Percentiles rank a stretch among this genome's conserved stretches.
phyloP scores from a whole-genome alignment of 2,888 invertebrate genomes.

The Aporophyla nigra region DNA sequence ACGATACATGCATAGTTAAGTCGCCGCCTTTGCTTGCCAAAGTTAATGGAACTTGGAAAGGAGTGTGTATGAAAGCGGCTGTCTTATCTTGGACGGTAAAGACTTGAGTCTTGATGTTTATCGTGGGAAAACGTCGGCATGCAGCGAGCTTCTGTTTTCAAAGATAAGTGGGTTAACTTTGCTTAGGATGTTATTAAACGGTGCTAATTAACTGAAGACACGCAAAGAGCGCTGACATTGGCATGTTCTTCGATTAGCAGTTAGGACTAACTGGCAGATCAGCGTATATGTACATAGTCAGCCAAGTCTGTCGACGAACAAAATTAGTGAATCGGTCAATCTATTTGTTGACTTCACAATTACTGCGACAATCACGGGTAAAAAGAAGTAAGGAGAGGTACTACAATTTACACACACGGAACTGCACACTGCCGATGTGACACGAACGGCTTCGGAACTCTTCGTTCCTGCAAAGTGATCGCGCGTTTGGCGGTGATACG shows the following conservation, averaged over 20 bases:
- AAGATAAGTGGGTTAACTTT: constrained; percentile 68
- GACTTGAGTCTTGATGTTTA: constrained; percentile 77
- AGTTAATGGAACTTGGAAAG: constrained; percentile 86
- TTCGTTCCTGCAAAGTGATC: not conserved
- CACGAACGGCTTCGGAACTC: not conserved
- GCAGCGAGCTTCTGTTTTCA: constrained; percentile 65
- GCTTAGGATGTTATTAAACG: constrained; percentile 22
- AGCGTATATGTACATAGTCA: not conserved
- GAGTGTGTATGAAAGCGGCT: constrained; percentile 78
- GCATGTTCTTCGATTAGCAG: not conserved
- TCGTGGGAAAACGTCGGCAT: constrained; percentile 59
- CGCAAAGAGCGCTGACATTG: not conserved
- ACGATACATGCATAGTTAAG: constrained; percentile 88
- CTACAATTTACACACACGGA: not conserved
- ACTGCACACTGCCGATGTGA: not conserved
- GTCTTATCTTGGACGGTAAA: constrained; percentile 83
- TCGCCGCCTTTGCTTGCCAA: constrained; percentile 83
- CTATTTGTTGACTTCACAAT: not conserved
- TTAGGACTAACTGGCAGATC: not conserved
- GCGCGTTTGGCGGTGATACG: too few relatives aligned
- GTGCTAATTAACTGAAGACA: constrained; percentile 28
- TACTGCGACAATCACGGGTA: too few relatives aligned
- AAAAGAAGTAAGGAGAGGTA: not conserved
- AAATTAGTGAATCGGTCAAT: not conserved
- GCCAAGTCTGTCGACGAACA: not conserved